Percentiles rank a stretch among this genome's conserved stretches.
Evolutionary conservation across 2,113 vertebrate genomes (phyloP).

Genomic region (Collichthys lucidus): DNA sequence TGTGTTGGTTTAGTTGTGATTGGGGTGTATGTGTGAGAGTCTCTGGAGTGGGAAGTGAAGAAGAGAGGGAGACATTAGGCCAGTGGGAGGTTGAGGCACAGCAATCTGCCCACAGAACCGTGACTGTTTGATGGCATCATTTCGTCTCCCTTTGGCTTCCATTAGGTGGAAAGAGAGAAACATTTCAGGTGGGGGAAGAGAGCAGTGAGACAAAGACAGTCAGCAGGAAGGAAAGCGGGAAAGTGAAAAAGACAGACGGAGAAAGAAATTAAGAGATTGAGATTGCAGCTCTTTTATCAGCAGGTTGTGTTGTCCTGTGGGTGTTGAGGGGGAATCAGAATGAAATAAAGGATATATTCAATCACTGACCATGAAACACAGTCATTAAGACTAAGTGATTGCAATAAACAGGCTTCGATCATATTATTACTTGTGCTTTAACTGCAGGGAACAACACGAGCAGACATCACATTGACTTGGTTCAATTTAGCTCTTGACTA

Average conservation of each 20-base stretch:
- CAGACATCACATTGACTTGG: slow-evolving; percentile 47
- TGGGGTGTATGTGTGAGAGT: slow-evolving; percentile 5
- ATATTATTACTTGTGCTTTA: slow-evolving; percentile 61
- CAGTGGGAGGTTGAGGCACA: slow-evolving; percentile 8
- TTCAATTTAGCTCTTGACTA: slow-evolving; percentile 17
- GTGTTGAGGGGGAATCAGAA: slow-evolving; percentile 46
- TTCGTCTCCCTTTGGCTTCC: slow-evolving; percentile 46
- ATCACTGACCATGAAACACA: slow-evolving; percentile 70
- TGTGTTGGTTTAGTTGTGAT: background rate
- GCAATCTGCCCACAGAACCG: slow-evolving; percentile 24
- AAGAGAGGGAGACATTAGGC: slow-evolving; percentile 27
- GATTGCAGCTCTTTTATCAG: slow-evolving; percentile 36
- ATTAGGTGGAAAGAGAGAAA: slow-evolving; percentile 46
- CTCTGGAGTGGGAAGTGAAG: slow-evolving; percentile 27
- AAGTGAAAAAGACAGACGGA: slow-evolving; percentile 5
- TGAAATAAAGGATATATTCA: slow-evolving; percentile 68
- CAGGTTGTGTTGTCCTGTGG: slow-evolving; percentile 47
- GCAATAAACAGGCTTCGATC: slow-evolving; percentile 65
- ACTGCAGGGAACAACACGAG: slow-evolving; percentile 59
- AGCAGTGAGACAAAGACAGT: slow-evolving; percentile 27
- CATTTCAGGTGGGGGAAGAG: background rate
- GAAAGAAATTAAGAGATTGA: background rate
- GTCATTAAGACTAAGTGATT: slow-evolving; percentile 70
- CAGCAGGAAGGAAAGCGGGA: slow-evolving; percentile 13
- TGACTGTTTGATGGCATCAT: slow-evolving; percentile 31